These are phyloP conservation scores for Caretta caretta DNA, from an alignment of 2,113 vertebrate species.

Conservation along the genomic window DNA sequence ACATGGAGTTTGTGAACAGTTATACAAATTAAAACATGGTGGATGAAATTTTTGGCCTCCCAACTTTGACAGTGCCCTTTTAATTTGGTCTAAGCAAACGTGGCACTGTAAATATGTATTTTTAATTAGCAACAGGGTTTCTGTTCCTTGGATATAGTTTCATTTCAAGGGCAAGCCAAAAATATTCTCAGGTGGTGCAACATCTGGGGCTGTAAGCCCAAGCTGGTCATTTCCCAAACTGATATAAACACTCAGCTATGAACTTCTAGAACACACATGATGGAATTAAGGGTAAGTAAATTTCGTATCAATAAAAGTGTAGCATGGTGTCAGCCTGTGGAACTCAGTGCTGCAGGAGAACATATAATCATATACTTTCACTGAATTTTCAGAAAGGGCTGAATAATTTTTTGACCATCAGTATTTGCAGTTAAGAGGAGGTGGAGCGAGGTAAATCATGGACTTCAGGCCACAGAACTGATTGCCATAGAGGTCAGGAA, in stretches of 20 bases:
- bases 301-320: background rate
- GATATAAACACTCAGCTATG: background rate
- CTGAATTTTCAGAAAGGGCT: background rate
- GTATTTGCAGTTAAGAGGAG: background rate
- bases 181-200: background rate
- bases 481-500: background rate
- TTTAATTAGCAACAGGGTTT: fast-evolving
- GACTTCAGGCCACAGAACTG: fast-evolving
- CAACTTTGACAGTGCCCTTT: fast-evolving
- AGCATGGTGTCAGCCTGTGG: background rate
- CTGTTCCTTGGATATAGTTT: background rate
- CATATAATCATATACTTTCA: background rate
- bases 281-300: background rate
- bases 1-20: fast-evolving
- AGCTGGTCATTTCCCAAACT: background rate
- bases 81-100: fast-evolving
- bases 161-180: background rate
- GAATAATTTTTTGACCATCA: background rate
- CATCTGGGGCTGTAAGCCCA: background rate
- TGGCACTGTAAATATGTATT: background rate
- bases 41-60: fast-evolving
- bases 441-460: fast-evolving
- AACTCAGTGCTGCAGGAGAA: background rate
- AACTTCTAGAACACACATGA: background rate
- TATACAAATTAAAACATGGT: background rate